These are phyloP conservation scores for Pelochelys cantorii DNA, from an alignment of 2,797 vertebrate species.

Conservation along the genomic window DNA sequence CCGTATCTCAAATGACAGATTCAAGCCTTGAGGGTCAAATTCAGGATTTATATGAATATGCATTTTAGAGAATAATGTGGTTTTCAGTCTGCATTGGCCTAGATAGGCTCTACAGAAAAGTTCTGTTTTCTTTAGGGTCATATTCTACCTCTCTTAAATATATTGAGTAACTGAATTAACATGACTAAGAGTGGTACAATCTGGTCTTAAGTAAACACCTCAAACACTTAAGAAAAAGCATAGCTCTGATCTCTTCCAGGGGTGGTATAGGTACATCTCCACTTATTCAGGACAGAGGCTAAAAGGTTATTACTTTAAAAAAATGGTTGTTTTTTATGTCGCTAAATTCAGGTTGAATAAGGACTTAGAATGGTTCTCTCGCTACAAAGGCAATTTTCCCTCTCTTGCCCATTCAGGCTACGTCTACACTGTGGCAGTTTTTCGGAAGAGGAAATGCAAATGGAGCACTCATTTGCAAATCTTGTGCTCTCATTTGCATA, in stretches of 20 bases:
- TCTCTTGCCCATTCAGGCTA: too few species aligned
- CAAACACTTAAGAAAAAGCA: background rate
- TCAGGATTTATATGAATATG: background rate
- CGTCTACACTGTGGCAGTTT: too few species aligned
- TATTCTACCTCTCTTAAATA: background rate
- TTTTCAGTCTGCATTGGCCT: background rate
- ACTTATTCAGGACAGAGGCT: background rate
- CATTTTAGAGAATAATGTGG: background rate
- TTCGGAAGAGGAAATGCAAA: too few species aligned
- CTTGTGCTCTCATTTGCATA: too few species aligned
- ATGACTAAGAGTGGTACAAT: background rate
- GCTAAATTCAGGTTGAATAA: background rate
- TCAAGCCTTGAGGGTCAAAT: background rate
- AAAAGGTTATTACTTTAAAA: background rate
- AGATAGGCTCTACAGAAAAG: background rate
- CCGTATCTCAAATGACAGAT: background rate
- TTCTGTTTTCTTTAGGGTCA: background rate
- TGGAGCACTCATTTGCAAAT: too few species aligned
- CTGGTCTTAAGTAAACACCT: background rate
- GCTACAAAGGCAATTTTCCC: too few species aligned
- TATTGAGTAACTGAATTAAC: background rate
- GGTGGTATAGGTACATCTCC: background rate
- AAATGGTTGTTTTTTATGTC: background rate
- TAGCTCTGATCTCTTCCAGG: background rate
- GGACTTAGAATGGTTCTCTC: too few species aligned